Evolutionary conservation across 2,797 vertebrate species (phyloP).

Genomic region (Rallus crepitans): DNA sequence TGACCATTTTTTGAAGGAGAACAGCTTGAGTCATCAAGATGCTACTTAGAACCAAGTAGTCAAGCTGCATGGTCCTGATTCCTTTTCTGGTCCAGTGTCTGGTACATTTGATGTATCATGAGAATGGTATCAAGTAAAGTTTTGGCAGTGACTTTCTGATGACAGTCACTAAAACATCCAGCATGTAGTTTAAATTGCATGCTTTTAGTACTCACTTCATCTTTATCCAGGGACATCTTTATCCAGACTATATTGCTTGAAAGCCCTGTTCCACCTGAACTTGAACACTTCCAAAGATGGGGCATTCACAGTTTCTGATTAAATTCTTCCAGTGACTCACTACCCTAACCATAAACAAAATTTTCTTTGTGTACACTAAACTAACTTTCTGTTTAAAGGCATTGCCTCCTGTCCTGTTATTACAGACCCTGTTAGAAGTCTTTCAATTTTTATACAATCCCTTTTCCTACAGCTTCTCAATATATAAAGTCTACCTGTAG

Average conservation of each 20-base stretch:
- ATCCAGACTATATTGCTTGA: not conserved
- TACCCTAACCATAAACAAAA: accelerated
- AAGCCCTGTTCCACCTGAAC: not conserved
- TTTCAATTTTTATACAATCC: not conserved
- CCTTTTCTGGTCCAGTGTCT: not conserved
- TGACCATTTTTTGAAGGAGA: not conserved
- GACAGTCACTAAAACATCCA: not conserved
- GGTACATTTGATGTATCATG: not conserved
- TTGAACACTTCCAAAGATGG: not conserved
- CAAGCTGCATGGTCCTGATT: not conserved
- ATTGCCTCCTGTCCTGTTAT: not conserved
- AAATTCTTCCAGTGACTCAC: not conserved
- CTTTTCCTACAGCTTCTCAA: not conserved
- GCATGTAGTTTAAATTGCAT: not conserved
- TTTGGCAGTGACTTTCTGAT: not conserved
- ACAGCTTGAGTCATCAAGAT: not conserved
- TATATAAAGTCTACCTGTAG: not conserved
- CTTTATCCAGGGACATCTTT: not conserved
- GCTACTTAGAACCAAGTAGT: not conserved
- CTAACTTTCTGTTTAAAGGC: not conserved
- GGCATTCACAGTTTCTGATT: too few species aligned
- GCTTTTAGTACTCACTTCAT: accelerated
- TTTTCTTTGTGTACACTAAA: not conserved
- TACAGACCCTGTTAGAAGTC: not conserved
- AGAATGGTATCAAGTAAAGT: not conserved